Evolutionary conservation across 2,113 vertebrate genomes (phyloP), one percentile per base, ranked within the genome.

Genomic region (Bambusicola thoracicus): DNA sequence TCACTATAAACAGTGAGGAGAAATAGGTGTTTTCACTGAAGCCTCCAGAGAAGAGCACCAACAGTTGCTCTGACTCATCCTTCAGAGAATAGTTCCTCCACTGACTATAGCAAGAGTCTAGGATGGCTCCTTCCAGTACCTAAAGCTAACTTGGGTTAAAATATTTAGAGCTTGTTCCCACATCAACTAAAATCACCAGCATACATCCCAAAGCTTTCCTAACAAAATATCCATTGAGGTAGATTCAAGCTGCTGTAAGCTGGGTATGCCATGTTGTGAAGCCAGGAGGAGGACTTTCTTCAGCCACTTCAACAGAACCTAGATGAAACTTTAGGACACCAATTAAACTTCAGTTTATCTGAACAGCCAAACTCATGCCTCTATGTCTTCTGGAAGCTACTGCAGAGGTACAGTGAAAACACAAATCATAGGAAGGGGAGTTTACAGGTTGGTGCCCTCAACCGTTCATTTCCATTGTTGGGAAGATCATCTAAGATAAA

Each of bases 401-500:
- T 53, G 18, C 62, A 79, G 58, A 21, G 41, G 46, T 43, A 81
- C 32, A 63, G 27, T 56, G 53, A 91, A 92, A 87, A 65, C 9
- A 85, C 2, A 49, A 46, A 11, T 18, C 24, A 40, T 3, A 85
- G 59, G 70, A 94, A 89, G 36, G 91, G 43, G 20, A 88, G 46
- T 63, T 91, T 65, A 40, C 74, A 75, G 72, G n/a, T 53, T 75
- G 43, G 10, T 91, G 34, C 61, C 94, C 72, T 95, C 61, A 91
- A 72, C 65, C 29, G 36, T 84, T 94, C 0, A 0, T 88, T 95
- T 92, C 87, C 58, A 0, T 91, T 91, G 85, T 82, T 91, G 79
- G 89, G 73, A 87, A 96, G 78, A 94, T 94, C 65, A 56, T n/a
- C n/a, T 59, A 9, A 75, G 89, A 91, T 92, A 14, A 43, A 49